Evolutionary conservation across 2,888 invertebrate species (phyloP), one percentile per base, ranked within the genome.

Genomic region (Dicyrtoma fusca): DNA sequence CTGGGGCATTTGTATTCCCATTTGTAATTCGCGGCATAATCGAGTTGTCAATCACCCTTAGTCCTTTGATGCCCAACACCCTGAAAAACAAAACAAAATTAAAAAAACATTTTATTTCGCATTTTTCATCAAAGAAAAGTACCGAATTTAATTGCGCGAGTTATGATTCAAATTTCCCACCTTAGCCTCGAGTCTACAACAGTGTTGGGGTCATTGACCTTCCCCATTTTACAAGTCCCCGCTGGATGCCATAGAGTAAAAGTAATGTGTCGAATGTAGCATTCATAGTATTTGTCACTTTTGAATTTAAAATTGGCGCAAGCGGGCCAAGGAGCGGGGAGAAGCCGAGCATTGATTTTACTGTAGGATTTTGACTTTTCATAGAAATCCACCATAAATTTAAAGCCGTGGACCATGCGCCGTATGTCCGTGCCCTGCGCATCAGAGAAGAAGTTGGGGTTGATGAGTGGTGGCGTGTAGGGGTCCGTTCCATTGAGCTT

Each of bases 151-250:
- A 34, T 34, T 3, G 34, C 8, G 8, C 8, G 34, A 34, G 34
- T 8, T 5, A 34, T 8, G 8, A 34, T 34, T 8, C 34, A 34
- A 34, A 8, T 3, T 34, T 34, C 8, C 4, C 65, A 71, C 71
- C 69, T 53, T 21, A 73, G 57, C 51, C 55, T 26, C 11, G 71
- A 55, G 51, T 71, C 71, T 14, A 71, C 64, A 6, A 71, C 74
- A n/a, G 68, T 51, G 13, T 19, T 53, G 14, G 63, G 68, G 47
- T 74, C 74, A 13, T 53, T 63, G n/a, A 19, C 26, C 45, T 23
- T 66, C 5, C 74, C 74, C 74, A 74, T 74, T 42, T 53, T 51
- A 42, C 69, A 68, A 1, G 74, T 74, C 3, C 71, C 57, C 17
- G 61, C 66, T 2, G 55, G 44, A 59, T 74, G 74, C 64, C 64